These are phyloP conservation scores for Plusia festucae DNA, from an alignment of 2,888 invertebrate species.

Conservation along the genomic window DNA sequence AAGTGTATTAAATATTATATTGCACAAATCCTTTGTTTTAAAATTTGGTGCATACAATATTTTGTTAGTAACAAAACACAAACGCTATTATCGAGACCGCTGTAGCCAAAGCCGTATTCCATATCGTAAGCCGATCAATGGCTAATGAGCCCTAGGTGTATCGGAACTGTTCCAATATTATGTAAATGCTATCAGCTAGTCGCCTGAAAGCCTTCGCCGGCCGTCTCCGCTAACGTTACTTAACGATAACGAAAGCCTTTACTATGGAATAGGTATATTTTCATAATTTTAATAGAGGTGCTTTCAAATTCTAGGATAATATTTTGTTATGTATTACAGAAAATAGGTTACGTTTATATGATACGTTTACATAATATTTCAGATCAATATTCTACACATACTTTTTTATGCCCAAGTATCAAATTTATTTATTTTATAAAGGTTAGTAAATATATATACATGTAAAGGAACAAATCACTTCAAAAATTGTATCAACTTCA, in stretches of 20 bases:
- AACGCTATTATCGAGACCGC: slow-evolving; percentile 47
- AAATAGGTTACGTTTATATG: too few relatives aligned
- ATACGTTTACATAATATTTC: too few relatives aligned
- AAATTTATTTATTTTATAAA: too few relatives aligned
- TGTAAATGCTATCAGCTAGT: slow-evolving; percentile 83
- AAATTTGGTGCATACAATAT: not conserved
- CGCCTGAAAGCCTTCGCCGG: slow-evolving; percentile 71
- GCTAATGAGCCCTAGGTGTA: slow-evolving; percentile 82
- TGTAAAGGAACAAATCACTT: not conserved
- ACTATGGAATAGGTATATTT: slow-evolving; percentile 54
- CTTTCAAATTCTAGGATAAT: slow-evolving; percentile 47
- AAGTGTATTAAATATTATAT: not conserved
- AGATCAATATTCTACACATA: too few relatives aligned
- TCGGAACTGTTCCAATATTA: slow-evolving; percentile 81
- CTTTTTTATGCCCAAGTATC: too few relatives aligned
- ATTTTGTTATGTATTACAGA: slow-evolving; percentile 18
- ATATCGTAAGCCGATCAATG: slow-evolving; percentile 80
- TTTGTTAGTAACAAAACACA: slow-evolving; percentile 33
- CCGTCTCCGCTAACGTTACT: slow-evolving; percentile 68
- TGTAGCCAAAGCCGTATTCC: slow-evolving; percentile 59
- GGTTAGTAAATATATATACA: too few relatives aligned
- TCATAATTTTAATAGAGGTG: slow-evolving; percentile 55
- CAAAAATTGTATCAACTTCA: not conserved
- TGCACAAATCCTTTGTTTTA: not conserved
- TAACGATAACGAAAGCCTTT: slow-evolving; percentile 70